Evolutionary conservation across 2,888 invertebrate genomes (phyloP).

Genomic region (Pterostichus niger): DNA sequence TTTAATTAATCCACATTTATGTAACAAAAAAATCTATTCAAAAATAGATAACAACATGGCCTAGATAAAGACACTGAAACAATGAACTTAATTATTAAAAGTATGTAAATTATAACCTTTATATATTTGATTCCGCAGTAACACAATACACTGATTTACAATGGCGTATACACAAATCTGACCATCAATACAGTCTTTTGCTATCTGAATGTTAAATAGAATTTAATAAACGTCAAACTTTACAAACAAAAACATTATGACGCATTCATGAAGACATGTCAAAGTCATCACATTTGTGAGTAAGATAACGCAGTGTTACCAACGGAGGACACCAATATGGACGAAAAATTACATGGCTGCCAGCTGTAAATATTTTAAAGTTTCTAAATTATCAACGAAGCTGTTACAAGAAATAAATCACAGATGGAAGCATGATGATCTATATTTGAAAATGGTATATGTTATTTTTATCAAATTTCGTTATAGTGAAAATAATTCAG

Average conservation of each 20-base stretch:
- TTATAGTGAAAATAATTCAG: too few relatives aligned
- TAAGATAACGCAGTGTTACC: constrained; percentile 14
- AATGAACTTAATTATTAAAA: constrained; percentile 44
- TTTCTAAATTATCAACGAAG: too few relatives aligned
- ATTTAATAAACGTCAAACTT: constrained; percentile 48
- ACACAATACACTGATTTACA: constrained; percentile 13
- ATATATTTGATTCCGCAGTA: neutral
- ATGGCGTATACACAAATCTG: neutral
- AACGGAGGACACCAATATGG: too few relatives aligned
- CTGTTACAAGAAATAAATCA: too few relatives aligned
- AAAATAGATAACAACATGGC: constrained; percentile 19
- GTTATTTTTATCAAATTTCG: too few relatives aligned
- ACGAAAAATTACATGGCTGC: too few relatives aligned
- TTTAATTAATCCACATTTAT: neutral
- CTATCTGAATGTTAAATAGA: neutral
- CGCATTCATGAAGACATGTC: constrained; percentile 46
- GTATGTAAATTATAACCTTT: constrained; percentile 39
- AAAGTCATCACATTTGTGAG: constrained; percentile 38
- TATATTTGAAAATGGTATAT: too few relatives aligned
- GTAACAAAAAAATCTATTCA: neutral
- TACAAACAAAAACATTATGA: constrained; percentile 59
- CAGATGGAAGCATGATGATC: too few relatives aligned
- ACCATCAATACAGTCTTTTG: constrained; percentile 17
- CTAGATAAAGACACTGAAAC: constrained; percentile 19
- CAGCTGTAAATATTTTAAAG: too few relatives aligned